Base-by-base conservation (phyloP, 2,888 invertebrate species). In the Drosophila nr. fundita region DNA sequence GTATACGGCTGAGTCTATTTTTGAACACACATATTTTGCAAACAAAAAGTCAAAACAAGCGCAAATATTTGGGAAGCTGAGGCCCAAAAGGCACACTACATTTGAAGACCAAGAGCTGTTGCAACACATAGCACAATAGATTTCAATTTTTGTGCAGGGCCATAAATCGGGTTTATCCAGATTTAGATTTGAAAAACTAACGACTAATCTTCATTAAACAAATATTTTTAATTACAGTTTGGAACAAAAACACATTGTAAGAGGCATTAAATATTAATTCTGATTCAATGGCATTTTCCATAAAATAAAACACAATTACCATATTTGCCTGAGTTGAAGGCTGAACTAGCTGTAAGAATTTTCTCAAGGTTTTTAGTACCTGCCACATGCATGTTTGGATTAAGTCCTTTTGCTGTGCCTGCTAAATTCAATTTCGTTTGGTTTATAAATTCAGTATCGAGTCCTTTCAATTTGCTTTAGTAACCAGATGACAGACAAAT, bases 1-100 rank as follows among this genome's bases (percentile, higher is more conserved):
- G 53, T 68, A 62, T 45, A 68, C 48, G 62, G 63, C 68, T 63
- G 65, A 70, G 62, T 87, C 83, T 85, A 85, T 85, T 85, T 85
- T 81, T 73, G 83, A 61, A 45, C 42, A 67, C 67, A 67, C 38
- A 81, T 57, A 57, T 64, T 73, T 58, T 21, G 64, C 71, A 68
- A 71, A 68, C 68, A 36, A 50, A 54, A 57, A 58, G 52, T 60
- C 61, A 40, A 42, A 73, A 42, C 53, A 62, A 40, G 30, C 45
- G 10, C 60, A 69, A 68, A 68, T 57, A 55, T 64, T 68, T 27
- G 34, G n/a, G 3, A 32, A 58, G 32, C 29, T 10, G 40, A 34
- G 55, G 6, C 38, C 29, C 2, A 53, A 55, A 38, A 40, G 50
- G 5, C 4, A 8, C 13, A 38, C 21, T 11, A 21, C 42, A 30